A percentile compares a stretch with the other conserved stretches of the same genome.
These are phyloP conservation scores for Penaeus japonicus DNA, from an alignment of 1,140 invertebrate genomes.

Conservation along the genomic window DNA sequence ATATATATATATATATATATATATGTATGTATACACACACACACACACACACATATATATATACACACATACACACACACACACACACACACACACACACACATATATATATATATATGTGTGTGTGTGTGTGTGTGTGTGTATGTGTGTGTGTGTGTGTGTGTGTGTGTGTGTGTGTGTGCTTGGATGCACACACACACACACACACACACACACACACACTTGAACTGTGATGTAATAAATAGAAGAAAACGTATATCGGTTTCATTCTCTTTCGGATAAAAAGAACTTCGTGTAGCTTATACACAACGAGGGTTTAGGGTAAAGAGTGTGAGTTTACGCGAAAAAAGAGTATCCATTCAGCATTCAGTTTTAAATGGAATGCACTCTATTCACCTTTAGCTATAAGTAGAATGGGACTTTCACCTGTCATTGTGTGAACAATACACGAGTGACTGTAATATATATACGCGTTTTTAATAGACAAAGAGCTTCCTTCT, in stretches of 20 bases:
- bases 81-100: neutral
- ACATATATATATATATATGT: neutral
- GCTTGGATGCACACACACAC: neutral
- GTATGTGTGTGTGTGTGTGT: neutral
- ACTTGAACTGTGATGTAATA: no score
- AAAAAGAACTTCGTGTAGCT: no score
- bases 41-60: neutral
- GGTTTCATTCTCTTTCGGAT: neutral
- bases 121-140: neutral
- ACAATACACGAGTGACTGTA: no score
- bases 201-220: no score
- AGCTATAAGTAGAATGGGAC: no score
- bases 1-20: neutral
- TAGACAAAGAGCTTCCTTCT: no score
- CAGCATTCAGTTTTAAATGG: no score
- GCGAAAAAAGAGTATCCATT: no score
- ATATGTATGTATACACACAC: neutral
- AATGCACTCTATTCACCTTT: no score
- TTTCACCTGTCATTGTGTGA: no score
- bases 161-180: slow-evolving; percentile 1
- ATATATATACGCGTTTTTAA: no score
- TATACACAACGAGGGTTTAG: neutral
- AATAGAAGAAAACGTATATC: no score
- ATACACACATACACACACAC: neutral
- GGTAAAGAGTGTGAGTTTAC: neutral